Evolutionary conservation across 2,113 vertebrate species (phyloP), one percentile per base, ranked within the genome.

Genomic region (Gambusia holbrooki): DNA sequence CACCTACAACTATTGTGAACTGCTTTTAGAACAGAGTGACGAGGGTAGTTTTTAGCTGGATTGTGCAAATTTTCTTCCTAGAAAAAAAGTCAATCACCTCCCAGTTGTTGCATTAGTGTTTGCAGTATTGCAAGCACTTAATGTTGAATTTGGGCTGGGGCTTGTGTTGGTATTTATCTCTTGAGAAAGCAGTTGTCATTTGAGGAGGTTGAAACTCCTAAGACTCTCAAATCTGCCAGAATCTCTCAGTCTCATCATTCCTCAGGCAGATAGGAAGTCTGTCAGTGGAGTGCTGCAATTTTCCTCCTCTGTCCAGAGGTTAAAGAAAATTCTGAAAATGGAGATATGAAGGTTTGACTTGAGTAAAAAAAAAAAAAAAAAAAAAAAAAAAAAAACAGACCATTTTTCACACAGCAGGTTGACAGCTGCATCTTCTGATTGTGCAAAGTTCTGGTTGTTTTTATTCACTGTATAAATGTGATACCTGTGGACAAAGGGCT

Each of bases 211-310:
- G 29, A 75, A 74, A 48, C 73, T 62, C 69, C 51, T 3, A 58
- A 85, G 62, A 88, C 69, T 62, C 74, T 73, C 71, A 85, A 74
- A 88, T 89, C 88, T 90, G 87, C 76, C 65, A 74, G 68, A 85
- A 62, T 63, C 76, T 0, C 88, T 87, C 35, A 81, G 71, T 60
- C 73, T 78, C 62, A 74, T 68, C 63, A 73, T 89, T 80, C 76
- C 60, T 79, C 33, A 67, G 76, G 78, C 76, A 68, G 74, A 35
- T 63, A 63, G 68, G 73, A 77, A 37, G 28, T 88, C 83, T 85
- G 85, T 84, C 78, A 82, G 66, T 81, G 72, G 73, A 22, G 62
- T 40, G 62, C 71, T 62, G 14, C 19, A 37, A 54, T 7, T 15
- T 27, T 19, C 45, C 27, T n/a, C 6, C 10, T 48, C 29, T 15